A percentile compares a stretch with the other conserved stretches of the same genome.
Conservation (phyloP, 2,797 vertebrate species). For the Sebastes oblongus region DNA sequence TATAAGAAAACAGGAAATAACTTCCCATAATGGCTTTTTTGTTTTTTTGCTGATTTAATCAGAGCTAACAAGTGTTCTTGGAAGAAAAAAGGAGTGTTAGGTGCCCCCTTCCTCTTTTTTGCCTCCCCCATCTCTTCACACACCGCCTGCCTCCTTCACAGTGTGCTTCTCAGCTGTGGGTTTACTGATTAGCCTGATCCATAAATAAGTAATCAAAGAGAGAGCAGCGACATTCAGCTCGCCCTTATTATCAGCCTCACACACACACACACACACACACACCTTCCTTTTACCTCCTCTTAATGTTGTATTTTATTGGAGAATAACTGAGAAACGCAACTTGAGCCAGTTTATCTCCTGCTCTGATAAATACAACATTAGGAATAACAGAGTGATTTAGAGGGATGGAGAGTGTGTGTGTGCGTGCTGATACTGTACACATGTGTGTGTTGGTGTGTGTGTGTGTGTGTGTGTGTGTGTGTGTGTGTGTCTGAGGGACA, state of each 20-base stretch:
- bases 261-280: slow-evolving; percentile 2
- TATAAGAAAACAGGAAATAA: slow-evolving; percentile 45
- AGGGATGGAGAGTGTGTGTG: background rate
- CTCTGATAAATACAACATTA: background rate
- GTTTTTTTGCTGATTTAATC: slow-evolving; percentile 17
- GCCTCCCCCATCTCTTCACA: slow-evolving; percentile 29
- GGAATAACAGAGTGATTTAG: background rate
- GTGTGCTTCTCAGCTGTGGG: slow-evolving; percentile 59
- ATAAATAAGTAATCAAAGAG: slow-evolving; percentile 79
- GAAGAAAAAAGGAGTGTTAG: slow-evolving; percentile 29
- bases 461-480: background rate
- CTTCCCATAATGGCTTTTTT: slow-evolving; percentile 1
- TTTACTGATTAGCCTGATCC: slow-evolving; percentile 75
- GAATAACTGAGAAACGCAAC: background rate
- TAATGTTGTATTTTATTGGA: background rate
- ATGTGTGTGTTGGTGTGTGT: background rate
- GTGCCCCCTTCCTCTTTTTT: slow-evolving; percentile 13
- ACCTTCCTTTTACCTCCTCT: background rate
- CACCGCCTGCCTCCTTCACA: slow-evolving; percentile 42
- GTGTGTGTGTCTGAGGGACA: slow-evolving; percentile 28
- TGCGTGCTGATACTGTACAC: background rate
- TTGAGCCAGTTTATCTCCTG: background rate
- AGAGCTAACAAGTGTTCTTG: slow-evolving; percentile 37
- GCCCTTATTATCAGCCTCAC: slow-evolving; percentile 52
- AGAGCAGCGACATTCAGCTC: slow-evolving; percentile 52